phyloP scores from a whole-genome alignment of 2,797 vertebrate species.

The Leucoraja ocellata region DNA sequence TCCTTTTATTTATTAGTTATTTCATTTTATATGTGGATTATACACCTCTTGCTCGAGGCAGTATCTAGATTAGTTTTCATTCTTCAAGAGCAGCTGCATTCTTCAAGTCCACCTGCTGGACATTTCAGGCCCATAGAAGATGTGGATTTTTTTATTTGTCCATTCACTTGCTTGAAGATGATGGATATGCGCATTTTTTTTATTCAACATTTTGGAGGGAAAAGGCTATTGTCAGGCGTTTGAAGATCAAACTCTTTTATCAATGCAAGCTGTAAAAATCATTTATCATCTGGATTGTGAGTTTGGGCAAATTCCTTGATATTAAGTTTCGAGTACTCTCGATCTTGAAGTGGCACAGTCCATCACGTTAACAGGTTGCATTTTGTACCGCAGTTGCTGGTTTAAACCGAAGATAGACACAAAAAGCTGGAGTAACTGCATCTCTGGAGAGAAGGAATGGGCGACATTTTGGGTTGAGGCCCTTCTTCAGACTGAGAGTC shows the following conservation, averaged over 20 bases:
- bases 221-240: background rate
- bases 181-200: background rate
- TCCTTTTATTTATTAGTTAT: background rate
- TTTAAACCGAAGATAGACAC: no score
- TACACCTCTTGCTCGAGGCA: background rate
- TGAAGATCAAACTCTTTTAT: background rate
- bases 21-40: background rate
- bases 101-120: background rate
- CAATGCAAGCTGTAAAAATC: no score
- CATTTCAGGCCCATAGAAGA: background rate
- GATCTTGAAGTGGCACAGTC: background rate
- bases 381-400: no score
- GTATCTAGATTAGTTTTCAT: background rate
- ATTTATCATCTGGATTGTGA: background rate
- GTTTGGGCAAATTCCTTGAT: background rate
- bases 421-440: no score
- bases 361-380: no score
- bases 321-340: background rate
- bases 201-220: background rate
- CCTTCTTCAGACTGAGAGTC: no score
- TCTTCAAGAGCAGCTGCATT: background rate
- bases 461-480: no score
- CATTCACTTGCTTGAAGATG: background rate
- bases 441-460: no score
- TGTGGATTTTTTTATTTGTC: background rate